Percentiles rank a stretch among this genome's conserved stretches.
phyloP scores from a whole-genome alignment of 1,140 invertebrate genomes.

The Bursaphelenchus mucronatus region DNA sequence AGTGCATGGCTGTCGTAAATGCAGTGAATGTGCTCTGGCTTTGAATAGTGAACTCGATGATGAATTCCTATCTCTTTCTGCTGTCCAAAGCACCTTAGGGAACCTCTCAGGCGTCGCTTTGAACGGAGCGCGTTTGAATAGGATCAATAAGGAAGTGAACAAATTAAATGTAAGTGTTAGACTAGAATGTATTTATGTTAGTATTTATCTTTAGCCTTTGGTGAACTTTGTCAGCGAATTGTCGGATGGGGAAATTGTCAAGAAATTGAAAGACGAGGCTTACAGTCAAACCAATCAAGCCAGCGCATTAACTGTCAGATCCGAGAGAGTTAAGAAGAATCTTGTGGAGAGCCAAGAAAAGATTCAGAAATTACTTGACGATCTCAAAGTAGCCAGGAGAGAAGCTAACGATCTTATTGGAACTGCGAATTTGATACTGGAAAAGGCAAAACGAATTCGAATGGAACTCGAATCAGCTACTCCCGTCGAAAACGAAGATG shows the following conservation, averaged over 20 bases:
- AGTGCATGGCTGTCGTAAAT: constrained; percentile 50
- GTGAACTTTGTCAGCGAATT: constrained; percentile 19
- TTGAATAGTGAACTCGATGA: constrained; percentile 51
- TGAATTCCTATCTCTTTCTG: constrained; percentile 26
- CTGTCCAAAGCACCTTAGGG: constrained; percentile 28
- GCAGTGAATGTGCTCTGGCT: constrained; percentile 58
- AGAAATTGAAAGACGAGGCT: constrained; percentile 23
- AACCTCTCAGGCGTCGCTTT: constrained; percentile 57
- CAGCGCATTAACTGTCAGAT: constrained; percentile 35
- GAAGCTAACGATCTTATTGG: constrained; percentile 40
- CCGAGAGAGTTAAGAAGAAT: constrained; percentile 35
- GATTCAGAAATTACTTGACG: constrained; percentile 38
- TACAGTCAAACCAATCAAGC: constrained; percentile 20
- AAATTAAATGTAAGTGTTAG: constrained; percentile 30
- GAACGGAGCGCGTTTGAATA: constrained; percentile 51
- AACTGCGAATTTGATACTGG: constrained; percentile 30
- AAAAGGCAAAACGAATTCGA: constrained; percentile 20
- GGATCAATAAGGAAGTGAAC: constrained; percentile 43
- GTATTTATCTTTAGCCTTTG: constrained; percentile 25
- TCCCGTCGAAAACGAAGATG: constrained; percentile 32
- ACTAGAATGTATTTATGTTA: constrained; percentile 24
- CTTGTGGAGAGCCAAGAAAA: constrained; percentile 20
- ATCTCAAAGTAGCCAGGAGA: constrained; percentile 22
- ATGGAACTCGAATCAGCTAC: constrained; percentile 26
- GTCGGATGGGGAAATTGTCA: constrained; percentile 2